Base-by-base conservation (phyloP, 2,888 invertebrate species). In the Gisinianus flammeolus region DNA sequence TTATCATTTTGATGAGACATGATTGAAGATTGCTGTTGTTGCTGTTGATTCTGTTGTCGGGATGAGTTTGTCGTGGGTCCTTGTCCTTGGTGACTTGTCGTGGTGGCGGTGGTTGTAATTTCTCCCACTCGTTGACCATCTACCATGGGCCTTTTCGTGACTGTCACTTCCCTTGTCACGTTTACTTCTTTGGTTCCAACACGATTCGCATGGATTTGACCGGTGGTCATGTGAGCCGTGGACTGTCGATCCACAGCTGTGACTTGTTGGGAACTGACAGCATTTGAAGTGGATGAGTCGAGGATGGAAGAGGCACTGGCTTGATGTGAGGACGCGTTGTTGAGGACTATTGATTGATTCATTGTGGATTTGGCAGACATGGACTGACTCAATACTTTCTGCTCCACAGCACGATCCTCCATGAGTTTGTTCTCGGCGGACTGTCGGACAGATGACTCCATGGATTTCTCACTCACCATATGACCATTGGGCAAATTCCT, bases 201-300 rank as follows among this genome's bases (percentile, higher is more conserved):
- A 22, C 83, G 85, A 85, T 90, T 90, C 0, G 91, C 84, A 33
- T 80, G 75, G 8, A 82, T 79, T 52, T 77, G 77, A 66, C 72
- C 72, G 24, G 4, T 64, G 1, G 69, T 62, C 1, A 12, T n/a
- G 22, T 44, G 64, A 4, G 73, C 24, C 2, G 56, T 67, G 56
- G 66, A 26, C 24, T 66, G 31, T 30, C 33, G 76, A 28, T n/a
- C 44, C 16, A 28, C 76, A 76, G 68, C 76, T 70, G 66, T 64
- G 71, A 35, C 44, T n/a, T 62, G 78, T 52, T 44, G 44, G 19
- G 3, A 44, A 44, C 28, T 72, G 58, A 58, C 30, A 31, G 71
- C 31, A 30, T 30, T 72, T 2, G 71, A 72, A 54, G n/a, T 28
- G 58, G 67, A 12, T 6, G 54, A 30, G 44, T 28, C n/a, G 24